Evolutionary conservation across 1,140 invertebrate species (phyloP).

Genomic region (Metaphire vulgaris): DNA sequence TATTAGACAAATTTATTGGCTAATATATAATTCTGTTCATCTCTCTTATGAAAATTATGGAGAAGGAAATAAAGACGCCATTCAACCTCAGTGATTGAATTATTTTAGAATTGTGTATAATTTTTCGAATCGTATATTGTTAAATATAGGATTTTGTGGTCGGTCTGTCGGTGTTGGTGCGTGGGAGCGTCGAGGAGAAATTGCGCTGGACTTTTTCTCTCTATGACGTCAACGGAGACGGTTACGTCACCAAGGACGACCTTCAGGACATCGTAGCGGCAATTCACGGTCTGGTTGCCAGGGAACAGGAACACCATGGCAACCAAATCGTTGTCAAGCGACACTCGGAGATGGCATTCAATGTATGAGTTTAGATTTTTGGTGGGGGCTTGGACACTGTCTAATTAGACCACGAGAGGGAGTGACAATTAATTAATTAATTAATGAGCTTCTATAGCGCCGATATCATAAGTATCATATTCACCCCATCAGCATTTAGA

Average conservation of each 20-base stretch:
- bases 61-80: no score
- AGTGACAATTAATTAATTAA: no score
- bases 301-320: neutral
- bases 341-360: neutral
- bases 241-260: neutral
- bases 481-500: no score
- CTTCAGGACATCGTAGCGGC: neutral
- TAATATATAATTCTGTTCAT: no score
- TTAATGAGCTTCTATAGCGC: no score
- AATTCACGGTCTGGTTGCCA: neutral
- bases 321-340: neutral
- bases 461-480: no score
- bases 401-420: no score
- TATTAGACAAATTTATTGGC: no score
- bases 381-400: no score
- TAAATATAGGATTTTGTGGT: neutral
- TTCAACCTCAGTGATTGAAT: no score
- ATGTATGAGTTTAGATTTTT: no score
- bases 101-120: neutral
- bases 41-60: no score
- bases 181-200: neutral
- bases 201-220: neutral
- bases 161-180: neutral
- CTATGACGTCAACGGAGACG: neutral
- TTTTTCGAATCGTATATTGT: neutral